phyloP scores from a whole-genome alignment of 2,113 vertebrate genomes.

The Hippopotamus amphibius region DNA sequence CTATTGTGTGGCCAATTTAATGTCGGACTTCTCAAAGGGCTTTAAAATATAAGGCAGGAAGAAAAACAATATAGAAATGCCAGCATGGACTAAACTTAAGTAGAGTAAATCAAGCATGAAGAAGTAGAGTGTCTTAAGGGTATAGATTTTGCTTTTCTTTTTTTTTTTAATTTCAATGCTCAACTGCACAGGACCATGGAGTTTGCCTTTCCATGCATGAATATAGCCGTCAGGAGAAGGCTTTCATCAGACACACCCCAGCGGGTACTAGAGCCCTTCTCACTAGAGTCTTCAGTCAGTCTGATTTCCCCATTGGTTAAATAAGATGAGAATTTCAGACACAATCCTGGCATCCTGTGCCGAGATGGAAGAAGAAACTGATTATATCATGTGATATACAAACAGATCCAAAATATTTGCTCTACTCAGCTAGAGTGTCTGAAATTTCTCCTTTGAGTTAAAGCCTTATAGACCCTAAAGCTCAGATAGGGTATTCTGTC shows the following conservation, averaged over 20 bases:
- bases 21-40: slow-evolving; percentile 61
- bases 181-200: not conserved
- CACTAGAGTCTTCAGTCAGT: not conserved
- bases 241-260: not conserved
- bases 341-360: not conserved
- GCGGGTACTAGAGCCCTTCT: not conserved
- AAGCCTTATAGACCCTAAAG: not conserved
- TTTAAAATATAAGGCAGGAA: slow-evolving; percentile 70
- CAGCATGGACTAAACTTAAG: slow-evolving; percentile 45
- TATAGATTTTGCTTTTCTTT: slow-evolving; percentile 24
- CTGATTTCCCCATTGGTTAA: slow-evolving; percentile 33
- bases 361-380: not conserved
- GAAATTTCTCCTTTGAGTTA: not conserved
- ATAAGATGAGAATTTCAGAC: not conserved
- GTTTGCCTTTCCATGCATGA: not conserved
- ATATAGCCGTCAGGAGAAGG: not conserved
- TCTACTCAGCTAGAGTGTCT: not conserved
- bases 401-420: not conserved
- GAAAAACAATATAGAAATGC: slow-evolving; percentile 69
- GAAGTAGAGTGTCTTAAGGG: not conserved
- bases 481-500: not conserved
- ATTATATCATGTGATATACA: not conserved
- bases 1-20: slow-evolving; percentile 70
- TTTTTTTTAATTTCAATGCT: not conserved
- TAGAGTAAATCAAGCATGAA: slow-evolving; percentile 67